Percentiles rank a stretch among this genome's conserved stretches.
These are phyloP conservation scores for Pipistrellus pipistrellus DNA, from an alignment of 2,797 vertebrate genomes.

Conservation along the genomic window DNA sequence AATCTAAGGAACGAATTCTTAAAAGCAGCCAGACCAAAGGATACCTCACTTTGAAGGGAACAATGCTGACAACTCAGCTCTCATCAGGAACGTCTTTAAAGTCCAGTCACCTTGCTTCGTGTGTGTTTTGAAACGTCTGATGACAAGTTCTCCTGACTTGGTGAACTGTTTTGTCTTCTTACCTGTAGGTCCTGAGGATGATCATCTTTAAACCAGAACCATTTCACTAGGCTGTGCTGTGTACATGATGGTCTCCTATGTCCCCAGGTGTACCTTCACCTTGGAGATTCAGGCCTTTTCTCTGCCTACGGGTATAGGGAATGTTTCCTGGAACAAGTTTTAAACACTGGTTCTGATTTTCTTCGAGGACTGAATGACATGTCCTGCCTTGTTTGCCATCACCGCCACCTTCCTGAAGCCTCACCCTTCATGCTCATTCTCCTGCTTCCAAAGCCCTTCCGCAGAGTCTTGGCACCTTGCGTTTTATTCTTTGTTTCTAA, in stretches of 20 bases:
- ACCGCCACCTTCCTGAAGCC: background rate
- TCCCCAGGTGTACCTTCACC: background rate
- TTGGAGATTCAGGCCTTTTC: background rate
- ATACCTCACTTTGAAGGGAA: background rate
- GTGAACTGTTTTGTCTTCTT: background rate
- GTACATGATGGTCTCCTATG: too few relatives aligned
- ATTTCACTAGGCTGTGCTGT: background rate
- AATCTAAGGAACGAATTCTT: background rate
- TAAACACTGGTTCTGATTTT: too few relatives aligned
- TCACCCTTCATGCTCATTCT: background rate
- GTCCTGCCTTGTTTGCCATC: background rate
- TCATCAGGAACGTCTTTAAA: background rate
- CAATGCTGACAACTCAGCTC: background rate
- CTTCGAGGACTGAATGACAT: background rate
- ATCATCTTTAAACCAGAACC: background rate
- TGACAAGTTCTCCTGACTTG: background rate
- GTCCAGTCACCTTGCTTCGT: background rate
- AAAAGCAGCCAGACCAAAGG: background rate
- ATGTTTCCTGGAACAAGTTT: background rate
- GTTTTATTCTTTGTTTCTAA: background rate
- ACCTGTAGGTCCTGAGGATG: background rate
- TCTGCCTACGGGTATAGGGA: background rate
- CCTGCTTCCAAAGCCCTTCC: fast-evolving
- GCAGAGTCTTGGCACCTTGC: background rate
- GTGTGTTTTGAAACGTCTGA: background rate